A percentile compares a stretch with the other conserved stretches of the same genome.
Conservation (phyloP, 2,797 vertebrate genomes). For the Gallinago nigripennis region DNA sequence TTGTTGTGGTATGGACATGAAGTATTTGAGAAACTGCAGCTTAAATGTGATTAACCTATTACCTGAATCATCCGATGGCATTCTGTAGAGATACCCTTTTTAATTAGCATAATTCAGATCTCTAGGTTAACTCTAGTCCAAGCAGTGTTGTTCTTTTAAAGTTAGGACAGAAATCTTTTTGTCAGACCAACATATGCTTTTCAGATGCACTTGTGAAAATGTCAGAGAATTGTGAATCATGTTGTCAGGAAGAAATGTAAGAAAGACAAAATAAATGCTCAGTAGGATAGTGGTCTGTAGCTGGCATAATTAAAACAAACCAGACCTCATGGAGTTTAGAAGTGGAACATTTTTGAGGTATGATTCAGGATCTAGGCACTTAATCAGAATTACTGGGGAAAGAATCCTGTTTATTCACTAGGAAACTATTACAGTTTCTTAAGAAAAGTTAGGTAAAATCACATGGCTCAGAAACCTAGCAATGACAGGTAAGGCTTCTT, state of each 20-base stretch:
- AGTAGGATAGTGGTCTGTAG: neutral
- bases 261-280: neutral
- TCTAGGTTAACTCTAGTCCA: neutral
- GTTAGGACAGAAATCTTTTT: neutral
- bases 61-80: neutral
- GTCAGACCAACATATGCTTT: neutral
- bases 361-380: neutral
- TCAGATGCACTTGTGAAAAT: neutral
- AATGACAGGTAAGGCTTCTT: neutral
- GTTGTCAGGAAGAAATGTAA: neutral
- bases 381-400: neutral
- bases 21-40: neutral
- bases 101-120: neutral
- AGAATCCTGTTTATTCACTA: neutral
- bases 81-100: neutral
- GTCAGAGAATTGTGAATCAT: neutral
- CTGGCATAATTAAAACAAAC: neutral
- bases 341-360: neutral
- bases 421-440: neutral
- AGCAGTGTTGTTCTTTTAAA: neutral
- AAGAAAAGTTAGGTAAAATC: neutral
- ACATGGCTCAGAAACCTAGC: neutral
- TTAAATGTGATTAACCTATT: neutral
- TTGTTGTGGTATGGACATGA: neutral
- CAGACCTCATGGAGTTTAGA: neutral